Conservation (phyloP, 92 coral and sea anemone species). For the Heteractis magnifica region DNA sequence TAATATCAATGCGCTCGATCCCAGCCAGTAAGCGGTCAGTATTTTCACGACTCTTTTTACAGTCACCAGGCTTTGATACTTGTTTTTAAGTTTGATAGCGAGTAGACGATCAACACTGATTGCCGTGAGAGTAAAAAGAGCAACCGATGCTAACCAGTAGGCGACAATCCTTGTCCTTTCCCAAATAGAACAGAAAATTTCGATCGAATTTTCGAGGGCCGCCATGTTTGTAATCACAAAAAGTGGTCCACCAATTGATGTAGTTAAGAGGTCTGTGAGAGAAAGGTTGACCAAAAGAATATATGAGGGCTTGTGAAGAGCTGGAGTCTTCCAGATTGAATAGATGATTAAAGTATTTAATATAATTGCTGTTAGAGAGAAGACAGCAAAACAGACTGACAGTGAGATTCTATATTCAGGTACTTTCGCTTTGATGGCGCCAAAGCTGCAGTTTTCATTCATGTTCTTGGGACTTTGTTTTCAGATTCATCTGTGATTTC, state of each 20-base stretch:
- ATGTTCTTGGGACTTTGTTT: no score
- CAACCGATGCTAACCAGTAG: not conserved
- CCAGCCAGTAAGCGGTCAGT: not conserved
- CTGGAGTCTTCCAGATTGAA: constrained; percentile 23
- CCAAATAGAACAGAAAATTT: constrained; percentile 9
- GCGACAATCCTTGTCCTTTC: not conserved
- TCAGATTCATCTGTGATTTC: no score
- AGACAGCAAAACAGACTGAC: not conserved
- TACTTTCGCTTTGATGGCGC: not conserved
- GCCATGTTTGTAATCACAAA: no score
- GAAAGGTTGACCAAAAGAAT: constrained; percentile 10
- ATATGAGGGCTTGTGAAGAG: constrained; percentile 17
- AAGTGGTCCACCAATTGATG: not conserved
- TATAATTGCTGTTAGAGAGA: not conserved
- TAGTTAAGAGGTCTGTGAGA: constrained; percentile 7
- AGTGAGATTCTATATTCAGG: not conserved
- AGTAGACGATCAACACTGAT: constrained; percentile 22
- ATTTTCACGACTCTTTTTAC: not conserved
- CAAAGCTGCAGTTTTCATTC: no score
- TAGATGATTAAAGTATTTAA: not conserved
- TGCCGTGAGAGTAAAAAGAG: not conserved
- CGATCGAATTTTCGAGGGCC: not conserved
- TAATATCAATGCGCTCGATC: not conserved
- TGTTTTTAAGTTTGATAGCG: constrained; percentile 5
- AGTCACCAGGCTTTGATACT: constrained; percentile 1